Base-by-base conservation (phyloP, 2,888 invertebrate genomes). In the Ormyrus labotus region DNA sequence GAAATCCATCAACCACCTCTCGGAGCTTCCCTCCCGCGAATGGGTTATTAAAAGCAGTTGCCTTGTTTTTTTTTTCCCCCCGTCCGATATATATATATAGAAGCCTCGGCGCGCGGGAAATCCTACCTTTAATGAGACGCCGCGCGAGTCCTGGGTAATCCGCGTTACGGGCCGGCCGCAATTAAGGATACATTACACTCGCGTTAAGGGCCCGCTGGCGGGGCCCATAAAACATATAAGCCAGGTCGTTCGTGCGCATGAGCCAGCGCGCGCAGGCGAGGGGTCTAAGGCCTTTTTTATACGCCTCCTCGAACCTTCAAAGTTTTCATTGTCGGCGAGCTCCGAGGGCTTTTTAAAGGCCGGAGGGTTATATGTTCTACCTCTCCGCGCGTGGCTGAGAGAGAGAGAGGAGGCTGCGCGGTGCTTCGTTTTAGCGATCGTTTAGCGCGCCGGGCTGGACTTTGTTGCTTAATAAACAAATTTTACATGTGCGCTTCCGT, bases 121-220 rank as follows among this genome's bases (percentile, higher is more conserved):
- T 34, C 34, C 34, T 34, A 34, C 34, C 34, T 34, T 34, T 34
- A 34, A 34, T 34, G 34, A 34, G 34, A 34, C 34, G 53, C 57
- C 68, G n/a, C 51, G 7, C 65, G 19, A 57, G 11, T n/a, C 7
- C 9, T 0, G 13, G 8, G 11, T 50, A 7, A 70, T 77, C 70
- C 64, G 65, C 70, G 64, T 75, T 80, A 75, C 48, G 69, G n/a
- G 48, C 9, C 55, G 6, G n/a, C 45, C 57, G 71, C 68, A 77
- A 81, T 72, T 72, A 76, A 68, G 76, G 76, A 65, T 64, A 55
- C 80, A 76, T 80, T 80, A 80, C 70, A 67, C 61, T 57, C 65
- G 75, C 70, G 70, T 70, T 78, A 72, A 78, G 68, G 68, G 61
- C 57, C 64, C 61, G 19, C 34, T 34, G 11, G 19, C 19, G 3